phyloP scores from a whole-genome alignment of 2,888 invertebrate genomes.

The Allacma fusca region DNA sequence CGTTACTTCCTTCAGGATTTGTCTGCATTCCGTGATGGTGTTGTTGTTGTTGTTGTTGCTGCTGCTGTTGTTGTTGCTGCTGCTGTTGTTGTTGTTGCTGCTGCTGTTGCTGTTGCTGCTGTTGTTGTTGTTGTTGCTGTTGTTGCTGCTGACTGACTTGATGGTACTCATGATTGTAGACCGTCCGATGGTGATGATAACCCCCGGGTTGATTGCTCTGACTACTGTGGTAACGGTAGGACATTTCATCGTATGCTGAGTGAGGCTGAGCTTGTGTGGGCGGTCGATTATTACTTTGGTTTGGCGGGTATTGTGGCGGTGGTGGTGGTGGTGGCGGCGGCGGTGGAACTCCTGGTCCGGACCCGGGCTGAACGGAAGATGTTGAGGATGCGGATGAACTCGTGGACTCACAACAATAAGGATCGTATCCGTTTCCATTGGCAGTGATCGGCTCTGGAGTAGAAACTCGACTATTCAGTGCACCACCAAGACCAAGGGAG shows the following conservation, averaged over 20 bases:
- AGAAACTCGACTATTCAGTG: constrained; percentile 45
- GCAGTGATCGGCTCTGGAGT: constrained; percentile 47
- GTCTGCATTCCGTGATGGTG: constrained; percentile 41
- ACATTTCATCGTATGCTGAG: constrained; percentile 48
- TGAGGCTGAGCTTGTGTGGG: constrained; percentile 42
- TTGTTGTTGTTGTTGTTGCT: constrained; percentile 47
- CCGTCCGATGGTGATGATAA: constrained; percentile 41
- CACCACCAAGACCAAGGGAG: constrained; percentile 29
- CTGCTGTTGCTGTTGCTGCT: constrained; percentile 64
- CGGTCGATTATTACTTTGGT: constrained; percentile 38
- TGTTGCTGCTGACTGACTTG: constrained; percentile 61
- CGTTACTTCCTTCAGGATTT: constrained; percentile 36
- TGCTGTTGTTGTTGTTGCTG: constrained; percentile 55
- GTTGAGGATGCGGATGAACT: constrained; percentile 50
- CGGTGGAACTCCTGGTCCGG: constrained; percentile 18
- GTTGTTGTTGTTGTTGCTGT: constrained; percentile 63
- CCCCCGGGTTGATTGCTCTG: constrained; percentile 12
- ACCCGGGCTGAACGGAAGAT: constrained; percentile 26
- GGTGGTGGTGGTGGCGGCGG: constrained; percentile 28
- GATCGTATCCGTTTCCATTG: constrained; percentile 46
- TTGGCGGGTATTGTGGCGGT: constrained; percentile 39
- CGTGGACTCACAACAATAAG: constrained; percentile 54
- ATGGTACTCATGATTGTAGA: constrained; percentile 44
- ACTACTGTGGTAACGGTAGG: constrained; percentile 45
- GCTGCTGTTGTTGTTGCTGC: too few relatives aligned